A percentile compares a stretch with the other conserved stretches of the same genome.
phyloP scores from a whole-genome alignment of 2,113 vertebrate genomes.

The Myrmophylax atrothorax region DNA sequence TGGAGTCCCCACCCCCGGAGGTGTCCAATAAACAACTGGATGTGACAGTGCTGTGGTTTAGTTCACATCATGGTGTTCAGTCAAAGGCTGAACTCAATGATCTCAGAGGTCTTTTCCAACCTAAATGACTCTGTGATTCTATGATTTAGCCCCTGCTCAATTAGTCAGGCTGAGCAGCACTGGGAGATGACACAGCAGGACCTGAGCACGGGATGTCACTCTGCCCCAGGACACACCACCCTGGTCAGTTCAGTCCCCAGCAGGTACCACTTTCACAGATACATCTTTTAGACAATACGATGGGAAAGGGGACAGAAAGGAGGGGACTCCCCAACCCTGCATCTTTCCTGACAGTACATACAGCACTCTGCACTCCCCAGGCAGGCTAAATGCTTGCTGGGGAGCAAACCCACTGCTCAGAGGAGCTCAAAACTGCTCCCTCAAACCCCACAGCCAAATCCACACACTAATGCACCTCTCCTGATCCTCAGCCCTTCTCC shows the following conservation, averaged over 20 bases:
- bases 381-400: background rate
- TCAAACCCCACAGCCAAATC: background rate
- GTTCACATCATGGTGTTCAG: rapidly evolving
- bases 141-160: background rate
- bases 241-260: background rate
- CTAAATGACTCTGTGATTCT: background rate
- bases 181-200: background rate
- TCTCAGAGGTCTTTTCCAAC: background rate
- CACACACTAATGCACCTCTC: background rate
- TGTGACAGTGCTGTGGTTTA: rapidly evolving
- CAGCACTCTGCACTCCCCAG: background rate
- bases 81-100: background rate
- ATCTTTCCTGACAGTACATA: background rate
- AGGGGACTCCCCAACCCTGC: background rate
- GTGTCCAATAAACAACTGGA: background rate
- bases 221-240: background rate
- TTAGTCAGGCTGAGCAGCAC: background rate
- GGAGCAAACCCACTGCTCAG: background rate
- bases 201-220: rapidly evolving
- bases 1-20: background rate
- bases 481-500: background rate
- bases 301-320: background rate
- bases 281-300: background rate
- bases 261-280: background rate
- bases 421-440: background rate